Evolutionary conservation across 37 sponge, comb jelly and placozoan species (phyloP), one percentile per base, ranked within the genome.

Genomic region (Ianthella basta): DNA sequence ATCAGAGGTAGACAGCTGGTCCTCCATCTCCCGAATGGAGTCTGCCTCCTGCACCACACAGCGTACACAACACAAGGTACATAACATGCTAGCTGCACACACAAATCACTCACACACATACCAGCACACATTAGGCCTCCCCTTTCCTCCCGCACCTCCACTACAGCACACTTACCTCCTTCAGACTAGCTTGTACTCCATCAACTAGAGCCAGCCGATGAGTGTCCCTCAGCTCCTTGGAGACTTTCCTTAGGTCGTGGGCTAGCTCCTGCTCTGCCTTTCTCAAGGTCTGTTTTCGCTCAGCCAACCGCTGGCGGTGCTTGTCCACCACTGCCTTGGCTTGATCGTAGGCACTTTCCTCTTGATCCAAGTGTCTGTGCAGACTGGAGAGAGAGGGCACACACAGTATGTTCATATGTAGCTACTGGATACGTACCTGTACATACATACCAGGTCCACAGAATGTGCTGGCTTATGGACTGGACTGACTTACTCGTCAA

Each of bases 21-120:
- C 83, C 40, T 90, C 91, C 41, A 86, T 32, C 44, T 83, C 80
- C 41, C 55, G 21, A 64, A 90, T 83, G 1, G 70, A 66, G 41
- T 24, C 69, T n/a, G 81, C 87, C 64, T 86, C 89, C 89, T 89
- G 55, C n/a, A n/a, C n/a, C n/a, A n/a, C n/a, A n/a, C n/a, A n/a
- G n/a, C n/a, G n/a, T 8, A 23, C 18, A 0, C 41, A 25, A 0
- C 21, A 36, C 78, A 75, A 29, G 38, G 69, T 36, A 54, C 32
- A 34, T 32, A 5, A 35, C 5, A 27, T 4, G 2, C 20, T 5
- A 72, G 37, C 37, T 34, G n/a, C 44, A 40, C n/a, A 19, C 78
- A 41, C 78, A 36, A 39, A 41, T 37, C 19, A 25, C 63, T 13
- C 55, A 38, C 50, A 40, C 55, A 78, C 79, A 40, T n/a, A 38